Evolutionary conservation across 2,797 vertebrate genomes (phyloP).

Genomic region (Microcaecilia unicolor): DNA sequence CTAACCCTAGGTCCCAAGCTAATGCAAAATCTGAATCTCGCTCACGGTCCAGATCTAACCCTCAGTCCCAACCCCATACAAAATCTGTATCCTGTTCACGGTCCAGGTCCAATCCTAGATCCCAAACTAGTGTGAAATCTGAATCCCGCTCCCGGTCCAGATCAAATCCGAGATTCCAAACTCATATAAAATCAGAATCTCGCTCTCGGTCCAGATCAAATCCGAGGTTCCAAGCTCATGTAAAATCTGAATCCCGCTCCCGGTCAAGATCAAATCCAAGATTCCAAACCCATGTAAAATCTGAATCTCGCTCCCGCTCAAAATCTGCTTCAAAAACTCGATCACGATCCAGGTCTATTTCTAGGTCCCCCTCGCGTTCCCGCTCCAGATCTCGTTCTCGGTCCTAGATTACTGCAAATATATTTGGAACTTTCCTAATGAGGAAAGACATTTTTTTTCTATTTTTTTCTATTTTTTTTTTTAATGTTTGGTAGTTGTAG

Average conservation of each 20-base stretch:
- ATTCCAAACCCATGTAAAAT: too few relatives aligned
- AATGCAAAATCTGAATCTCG: conserved; percentile 62
- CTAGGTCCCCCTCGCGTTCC: conserved; percentile 63
- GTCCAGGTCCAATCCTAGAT: conserved; percentile 61
- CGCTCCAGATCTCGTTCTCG: conserved; percentile 64
- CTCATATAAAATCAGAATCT: too few relatives aligned
- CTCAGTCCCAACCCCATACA: conserved; percentile 66
- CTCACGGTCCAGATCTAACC: conserved; percentile 57
- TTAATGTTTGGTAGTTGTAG: conserved; percentile 60
- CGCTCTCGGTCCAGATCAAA: conserved; percentile 59
- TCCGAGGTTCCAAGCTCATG: conserved; percentile 64
- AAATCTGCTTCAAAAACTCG: conserved; percentile 67
- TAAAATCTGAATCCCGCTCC: conserved; percentile 67
- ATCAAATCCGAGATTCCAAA: conserved; percentile 66
- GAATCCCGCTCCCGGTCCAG: conserved; percentile 67
- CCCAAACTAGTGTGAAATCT: conserved; percentile 62
- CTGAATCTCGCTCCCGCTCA: conserved; percentile 55
- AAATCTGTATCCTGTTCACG: conserved; percentile 66
- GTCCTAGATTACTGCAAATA: conserved; percentile 40
- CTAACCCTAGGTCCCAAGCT: conserved; percentile 62
- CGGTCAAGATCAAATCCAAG: conserved; percentile 69
- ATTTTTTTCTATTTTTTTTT: too few relatives aligned
- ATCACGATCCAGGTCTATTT: too few relatives aligned
- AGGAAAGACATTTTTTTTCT: too few relatives aligned
- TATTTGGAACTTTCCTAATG: conserved; percentile 24